Evolutionary conservation across 2,888 invertebrate species (phyloP).

Genomic region (Tiliacea citrago): DNA sequence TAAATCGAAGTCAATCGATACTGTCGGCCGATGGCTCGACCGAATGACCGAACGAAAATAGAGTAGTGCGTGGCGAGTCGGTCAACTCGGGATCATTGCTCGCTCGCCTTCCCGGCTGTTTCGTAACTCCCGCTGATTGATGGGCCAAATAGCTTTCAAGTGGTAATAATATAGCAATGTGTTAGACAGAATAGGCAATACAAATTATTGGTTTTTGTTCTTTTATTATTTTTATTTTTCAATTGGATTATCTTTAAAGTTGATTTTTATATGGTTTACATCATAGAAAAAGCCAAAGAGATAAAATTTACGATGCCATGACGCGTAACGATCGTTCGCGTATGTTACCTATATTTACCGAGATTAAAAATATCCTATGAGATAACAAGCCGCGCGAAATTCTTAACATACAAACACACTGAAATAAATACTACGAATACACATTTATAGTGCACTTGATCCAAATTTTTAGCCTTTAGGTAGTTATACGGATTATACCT

Average conservation of each 20-base stretch:
- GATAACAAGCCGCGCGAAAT: slow-evolving; percentile 66
- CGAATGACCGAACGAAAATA: slow-evolving; percentile 77
- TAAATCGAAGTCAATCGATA: slow-evolving; percentile 57
- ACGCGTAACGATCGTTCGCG: slow-evolving; percentile 31
- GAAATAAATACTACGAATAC: slow-evolving; percentile 45
- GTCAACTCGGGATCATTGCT: slow-evolving; percentile 78
- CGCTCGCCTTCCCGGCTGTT: slow-evolving; percentile 67
- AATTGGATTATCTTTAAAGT: neutral
- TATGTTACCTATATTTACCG: slow-evolving; percentile 66
- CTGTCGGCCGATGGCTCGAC: slow-evolving; percentile 64
- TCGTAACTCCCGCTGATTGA: slow-evolving; percentile 74
- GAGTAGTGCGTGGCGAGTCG: slow-evolving; percentile 69
- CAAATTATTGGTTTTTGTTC: slow-evolving; percentile 9
- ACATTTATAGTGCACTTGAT: slow-evolving; percentile 50
- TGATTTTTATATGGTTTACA: neutral
- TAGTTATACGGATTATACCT: too few species aligned
- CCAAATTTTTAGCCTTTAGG: slow-evolving; percentile 28
- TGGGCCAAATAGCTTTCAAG: slow-evolving; percentile 72
- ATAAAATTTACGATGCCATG: slow-evolving; percentile 30
- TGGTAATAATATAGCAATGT: slow-evolving; percentile 54
- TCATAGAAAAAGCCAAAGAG: slow-evolving; percentile 23
- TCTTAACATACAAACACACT: slow-evolving; percentile 49
- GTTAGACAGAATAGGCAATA: slow-evolving; percentile 4
- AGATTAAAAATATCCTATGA: slow-evolving; percentile 73
- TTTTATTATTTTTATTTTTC: neutral